phyloP scores from a whole-genome alignment of 2,888 invertebrate genomes.

The Leuctra nigra region DNA sequence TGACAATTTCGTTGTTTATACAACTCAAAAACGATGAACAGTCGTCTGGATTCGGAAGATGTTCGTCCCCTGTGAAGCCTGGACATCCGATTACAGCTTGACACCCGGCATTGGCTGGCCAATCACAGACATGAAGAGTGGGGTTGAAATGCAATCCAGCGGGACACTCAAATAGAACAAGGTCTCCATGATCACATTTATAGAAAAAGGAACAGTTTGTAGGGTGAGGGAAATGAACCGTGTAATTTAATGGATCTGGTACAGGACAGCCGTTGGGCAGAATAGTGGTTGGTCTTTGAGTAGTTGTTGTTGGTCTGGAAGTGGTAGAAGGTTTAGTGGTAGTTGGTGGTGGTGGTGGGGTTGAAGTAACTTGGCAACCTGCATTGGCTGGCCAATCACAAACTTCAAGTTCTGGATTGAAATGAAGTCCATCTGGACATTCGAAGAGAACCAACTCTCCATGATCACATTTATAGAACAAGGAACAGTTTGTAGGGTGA shows the following conservation, averaged over 20 bases:
- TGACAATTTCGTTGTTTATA: neutral
- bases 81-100: neutral
- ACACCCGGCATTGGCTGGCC: conserved; percentile 30
- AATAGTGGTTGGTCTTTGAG: neutral
- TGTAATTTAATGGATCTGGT: conserved; percentile 8
- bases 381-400: conserved; percentile 31
- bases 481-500: conserved; percentile 3
- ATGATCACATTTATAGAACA: conserved; percentile 31
- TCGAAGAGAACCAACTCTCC: conserved; percentile 28
- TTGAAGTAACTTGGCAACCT: conserved; percentile 19
- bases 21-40: neutral
- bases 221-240: conserved; percentile 17
- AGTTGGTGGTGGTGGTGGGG: neutral
- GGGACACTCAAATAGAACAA: conserved; percentile 30
- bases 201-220: conserved; percentile 26
- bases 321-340: neutral
- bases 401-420: conserved; percentile 30
- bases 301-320: neutral
- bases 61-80: neutral
- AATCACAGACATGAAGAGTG: conserved; percentile 30
- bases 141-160: conserved; percentile 31
- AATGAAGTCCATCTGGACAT: conserved; percentile 30
- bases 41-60: neutral
- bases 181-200: conserved; percentile 30
- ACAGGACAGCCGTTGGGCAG: conserved; percentile 13